These are phyloP conservation scores for Nestor notabilis DNA, from an alignment of 2,113 vertebrate genomes.

Conservation along the genomic window DNA sequence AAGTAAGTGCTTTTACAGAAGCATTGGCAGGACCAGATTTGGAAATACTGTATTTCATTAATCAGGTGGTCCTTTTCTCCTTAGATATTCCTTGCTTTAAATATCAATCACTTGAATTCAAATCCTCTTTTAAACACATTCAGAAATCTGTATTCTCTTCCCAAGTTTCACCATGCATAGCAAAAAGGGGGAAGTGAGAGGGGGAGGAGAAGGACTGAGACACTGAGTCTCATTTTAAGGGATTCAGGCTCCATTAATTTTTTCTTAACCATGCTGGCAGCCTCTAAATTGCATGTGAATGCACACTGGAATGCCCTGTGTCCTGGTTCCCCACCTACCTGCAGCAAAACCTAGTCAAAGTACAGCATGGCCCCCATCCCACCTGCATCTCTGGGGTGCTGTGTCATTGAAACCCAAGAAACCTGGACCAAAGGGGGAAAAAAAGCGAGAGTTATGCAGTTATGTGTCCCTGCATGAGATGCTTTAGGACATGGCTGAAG, in stretches of 20 bases:
- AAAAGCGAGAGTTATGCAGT: background rate
- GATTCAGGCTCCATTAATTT: background rate
- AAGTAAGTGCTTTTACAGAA: background rate
- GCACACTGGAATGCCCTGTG: background rate
- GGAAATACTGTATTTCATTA: background rate
- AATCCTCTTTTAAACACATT: background rate
- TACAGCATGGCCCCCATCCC: rapidly evolving
- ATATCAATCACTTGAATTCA: background rate
- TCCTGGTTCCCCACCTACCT: background rate
- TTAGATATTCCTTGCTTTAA: background rate
- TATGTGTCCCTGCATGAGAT: background rate
- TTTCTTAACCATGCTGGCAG: background rate
- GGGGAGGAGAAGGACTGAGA: background rate
- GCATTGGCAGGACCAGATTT: background rate
- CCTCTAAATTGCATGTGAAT: background rate
- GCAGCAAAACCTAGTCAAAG: background rate
- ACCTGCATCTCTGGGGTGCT: background rate
- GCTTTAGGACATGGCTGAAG: background rate
- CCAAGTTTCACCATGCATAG: background rate
- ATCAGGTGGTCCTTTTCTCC: background rate
- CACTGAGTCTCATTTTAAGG: background rate
- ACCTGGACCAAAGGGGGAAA: background rate
- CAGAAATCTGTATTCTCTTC: background rate
- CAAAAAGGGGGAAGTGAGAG: rapidly evolving
- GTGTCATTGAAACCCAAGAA: background rate